Base-by-base conservation (phyloP, 1,140 invertebrate species). In the Drosophila lowei region DNA sequence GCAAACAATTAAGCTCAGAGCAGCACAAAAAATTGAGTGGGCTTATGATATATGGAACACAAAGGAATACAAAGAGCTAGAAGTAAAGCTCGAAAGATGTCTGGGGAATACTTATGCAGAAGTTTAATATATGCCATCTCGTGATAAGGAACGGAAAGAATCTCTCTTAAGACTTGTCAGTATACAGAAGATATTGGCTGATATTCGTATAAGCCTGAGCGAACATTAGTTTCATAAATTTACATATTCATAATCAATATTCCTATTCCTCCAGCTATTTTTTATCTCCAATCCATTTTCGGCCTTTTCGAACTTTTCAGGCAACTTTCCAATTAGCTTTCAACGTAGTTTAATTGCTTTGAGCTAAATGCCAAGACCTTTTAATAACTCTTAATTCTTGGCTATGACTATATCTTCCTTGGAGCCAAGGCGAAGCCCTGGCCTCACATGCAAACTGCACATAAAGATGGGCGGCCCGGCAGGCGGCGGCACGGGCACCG, bases 371-470 rank as follows among this genome's bases (percentile, higher is more conserved):
- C 64, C 52, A 68, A 68, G 66, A 68, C 64, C 66, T 43, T 57
- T 67, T 34, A 56, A 48, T 42, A 56, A 34, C 43, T 8, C 11
- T 28, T 38, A 30, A 25, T 21, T 56, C 50, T 56, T 16, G 43
- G 23, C 54, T 47, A 71, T 60, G 66, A 25, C 67, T 71, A 71
- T 71, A 71, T 71, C 47, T 52, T 71, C 48, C 28, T 28, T 13
- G 42, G 25, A 48, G 30, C 43, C 8, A 41, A 21, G 18, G 43
- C 66, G 18, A 18, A 44, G 13, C 44, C 18, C n/a, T 34, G 53
- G 34, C 65, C 30, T 62, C 80, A 80, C 80, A 84, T 86, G 80
- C 81, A 80, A 84, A 72, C 77, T 79, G 79, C 79, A 79, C 77
- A 85, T 84, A 84, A 84, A 74, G 71, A 66, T 74, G 59, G 77